Conservation (phyloP, 2,888 invertebrate genomes). For the Pristionchus japonicus region DNA sequence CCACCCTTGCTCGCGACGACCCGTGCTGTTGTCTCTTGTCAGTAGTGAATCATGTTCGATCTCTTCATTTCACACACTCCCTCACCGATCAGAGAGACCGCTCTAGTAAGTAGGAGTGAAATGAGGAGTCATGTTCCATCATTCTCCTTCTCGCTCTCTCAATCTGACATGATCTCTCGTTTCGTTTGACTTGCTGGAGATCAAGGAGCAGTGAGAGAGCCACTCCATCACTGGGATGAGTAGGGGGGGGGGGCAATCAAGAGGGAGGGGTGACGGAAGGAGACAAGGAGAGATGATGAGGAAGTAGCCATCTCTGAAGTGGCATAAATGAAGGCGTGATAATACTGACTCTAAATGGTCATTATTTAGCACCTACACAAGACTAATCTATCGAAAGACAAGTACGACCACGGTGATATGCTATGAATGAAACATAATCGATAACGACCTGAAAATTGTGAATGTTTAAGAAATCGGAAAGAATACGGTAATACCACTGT, state of each 20-base stretch:
- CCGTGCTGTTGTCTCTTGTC: background rate
- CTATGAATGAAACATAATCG: too few relatives aligned
- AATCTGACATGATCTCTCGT: background rate
- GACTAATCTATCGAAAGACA: too few relatives aligned
- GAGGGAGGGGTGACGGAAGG: background rate
- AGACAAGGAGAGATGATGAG: background rate
- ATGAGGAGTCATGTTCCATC: background rate
- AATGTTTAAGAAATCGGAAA: too few relatives aligned
- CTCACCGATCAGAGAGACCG: too few relatives aligned
- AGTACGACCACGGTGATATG: too few relatives aligned
- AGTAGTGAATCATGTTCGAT: too few relatives aligned
- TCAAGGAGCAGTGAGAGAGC: background rate
- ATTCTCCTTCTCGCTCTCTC: background rate
- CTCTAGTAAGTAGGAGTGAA: background rate
- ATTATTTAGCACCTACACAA: too few relatives aligned
- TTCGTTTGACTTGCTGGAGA: background rate
- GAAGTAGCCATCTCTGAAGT: too few relatives aligned
- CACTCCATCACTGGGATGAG: background rate
- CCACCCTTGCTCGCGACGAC: background rate
- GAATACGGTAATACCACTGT: background rate
- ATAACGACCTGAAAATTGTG: too few relatives aligned
- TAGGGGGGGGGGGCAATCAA: background rate
- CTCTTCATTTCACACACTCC: too few relatives aligned
- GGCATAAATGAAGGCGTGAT: too few relatives aligned
- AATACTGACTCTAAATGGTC: too few relatives aligned